Evolutionary conservation across 1,140 invertebrate genomes (phyloP).

Genomic region (Drosophila willistoni): DNA sequence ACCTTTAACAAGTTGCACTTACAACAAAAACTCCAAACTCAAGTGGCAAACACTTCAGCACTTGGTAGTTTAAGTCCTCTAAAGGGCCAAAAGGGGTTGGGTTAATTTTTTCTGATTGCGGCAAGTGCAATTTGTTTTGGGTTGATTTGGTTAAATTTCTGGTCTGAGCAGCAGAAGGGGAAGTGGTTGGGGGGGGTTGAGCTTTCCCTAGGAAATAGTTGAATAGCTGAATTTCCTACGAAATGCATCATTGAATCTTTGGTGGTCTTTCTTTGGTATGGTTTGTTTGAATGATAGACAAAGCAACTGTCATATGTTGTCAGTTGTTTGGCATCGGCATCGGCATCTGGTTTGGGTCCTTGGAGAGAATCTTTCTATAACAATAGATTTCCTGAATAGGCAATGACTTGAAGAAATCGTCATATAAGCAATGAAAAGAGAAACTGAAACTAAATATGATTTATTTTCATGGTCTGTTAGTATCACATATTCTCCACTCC

Average conservation of each 20-base stretch:
- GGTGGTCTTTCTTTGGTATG: slow-evolving; percentile 55
- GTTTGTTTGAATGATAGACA: slow-evolving; percentile 35
- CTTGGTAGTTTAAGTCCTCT: slow-evolving; percentile 14
- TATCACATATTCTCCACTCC: background rate
- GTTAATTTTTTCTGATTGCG: slow-evolving; percentile 46
- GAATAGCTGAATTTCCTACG: slow-evolving; percentile 7
- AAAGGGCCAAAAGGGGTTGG: slow-evolving; percentile 11
- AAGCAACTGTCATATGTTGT: slow-evolving; percentile 64
- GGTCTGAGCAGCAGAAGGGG: background rate
- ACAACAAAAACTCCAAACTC: slow-evolving; percentile 40
- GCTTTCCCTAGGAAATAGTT: slow-evolving; percentile 1
- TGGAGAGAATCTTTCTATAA: slow-evolving; percentile 39
- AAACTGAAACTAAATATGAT: slow-evolving; percentile 61
- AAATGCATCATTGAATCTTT: slow-evolving; percentile 38
- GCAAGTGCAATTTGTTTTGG: slow-evolving; percentile 59
- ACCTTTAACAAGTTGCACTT: slow-evolving; percentile 51
- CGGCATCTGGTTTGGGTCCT: slow-evolving; percentile 60
- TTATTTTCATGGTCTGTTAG: slow-evolving; percentile 55
- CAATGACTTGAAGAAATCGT: slow-evolving; percentile 65
- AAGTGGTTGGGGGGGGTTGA: background rate
- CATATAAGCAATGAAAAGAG: background rate
- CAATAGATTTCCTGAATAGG: slow-evolving; percentile 48
- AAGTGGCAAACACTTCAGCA: slow-evolving; percentile 78
- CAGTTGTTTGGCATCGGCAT: slow-evolving; percentile 35
- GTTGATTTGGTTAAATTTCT: background rate